phyloP scores from a whole-genome alignment of 2,797 vertebrate genomes.

The Heliangelus exortis region DNA sequence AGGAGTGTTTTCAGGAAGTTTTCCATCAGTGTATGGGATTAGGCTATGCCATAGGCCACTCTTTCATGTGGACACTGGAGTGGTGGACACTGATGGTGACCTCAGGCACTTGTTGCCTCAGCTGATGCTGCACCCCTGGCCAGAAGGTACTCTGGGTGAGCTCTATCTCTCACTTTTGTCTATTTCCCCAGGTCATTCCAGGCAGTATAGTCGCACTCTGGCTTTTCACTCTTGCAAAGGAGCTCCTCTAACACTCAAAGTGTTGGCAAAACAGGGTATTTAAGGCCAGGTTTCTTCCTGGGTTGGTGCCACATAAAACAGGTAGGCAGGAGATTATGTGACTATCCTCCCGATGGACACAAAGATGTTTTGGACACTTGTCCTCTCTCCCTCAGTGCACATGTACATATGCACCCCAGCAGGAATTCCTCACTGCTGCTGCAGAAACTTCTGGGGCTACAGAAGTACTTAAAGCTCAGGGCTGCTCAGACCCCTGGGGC shows the following conservation, averaged over 20 bases:
- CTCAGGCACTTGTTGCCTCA: background rate
- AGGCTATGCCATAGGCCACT: background rate
- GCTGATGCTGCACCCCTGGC: background rate
- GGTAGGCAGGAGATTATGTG: background rate
- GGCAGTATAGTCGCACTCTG: rapidly evolving
- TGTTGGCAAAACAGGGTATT: background rate
- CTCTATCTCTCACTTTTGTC: background rate
- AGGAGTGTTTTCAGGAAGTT: no score
- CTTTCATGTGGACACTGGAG: background rate
- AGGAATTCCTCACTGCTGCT: background rate
- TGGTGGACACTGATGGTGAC: background rate
- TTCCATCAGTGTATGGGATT: background rate
- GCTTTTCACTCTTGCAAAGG: background rate
- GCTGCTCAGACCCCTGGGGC: background rate
- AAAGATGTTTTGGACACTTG: background rate
- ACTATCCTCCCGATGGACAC: background rate
- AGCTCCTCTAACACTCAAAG: background rate
- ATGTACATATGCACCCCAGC: background rate
- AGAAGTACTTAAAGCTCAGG: background rate
- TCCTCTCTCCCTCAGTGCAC: background rate
- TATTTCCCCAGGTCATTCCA: background rate
- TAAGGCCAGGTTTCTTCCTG: background rate
- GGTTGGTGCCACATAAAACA: background rate
- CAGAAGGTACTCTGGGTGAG: background rate
- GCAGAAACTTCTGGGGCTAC: background rate